These are phyloP conservation scores for Melanophora roralis DNA, from an alignment of 2,888 invertebrate genomes.

Conservation along the genomic window DNA sequence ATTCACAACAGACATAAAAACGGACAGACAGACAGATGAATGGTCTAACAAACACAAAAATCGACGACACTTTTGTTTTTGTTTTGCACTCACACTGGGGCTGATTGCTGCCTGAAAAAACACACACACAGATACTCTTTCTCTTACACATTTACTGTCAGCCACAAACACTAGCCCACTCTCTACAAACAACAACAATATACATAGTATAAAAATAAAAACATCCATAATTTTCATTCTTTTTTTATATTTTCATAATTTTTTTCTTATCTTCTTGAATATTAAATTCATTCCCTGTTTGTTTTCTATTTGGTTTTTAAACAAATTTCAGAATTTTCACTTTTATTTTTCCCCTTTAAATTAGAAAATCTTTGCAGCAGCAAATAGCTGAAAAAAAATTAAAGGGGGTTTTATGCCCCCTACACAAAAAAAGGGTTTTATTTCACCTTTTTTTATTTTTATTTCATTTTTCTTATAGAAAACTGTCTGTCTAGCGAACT, in stretches of 20 bases:
- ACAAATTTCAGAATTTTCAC: constrained; percentile 59
- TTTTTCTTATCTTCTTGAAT: no score
- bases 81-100: constrained; percentile 37
- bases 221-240: constrained; percentile 56
- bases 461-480: constrained; percentile 1
- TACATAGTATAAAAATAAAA: constrained; percentile 48
- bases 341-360: constrained; percentile 50
- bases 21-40: not conserved
- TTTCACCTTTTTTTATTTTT: constrained; percentile 30
- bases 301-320: constrained; percentile 37
- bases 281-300: constrained; percentile 42
- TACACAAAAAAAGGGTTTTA: constrained; percentile 42
- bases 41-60: constrained; percentile 41
- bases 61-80: constrained; percentile 18
- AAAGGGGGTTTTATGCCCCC: constrained; percentile 47
- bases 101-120: constrained; percentile 48
- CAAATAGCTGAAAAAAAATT: constrained; percentile 33
- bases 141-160: not conserved
- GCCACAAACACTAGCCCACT: constrained; percentile 36
- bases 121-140: constrained; percentile 2
- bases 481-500: constrained; percentile 37
- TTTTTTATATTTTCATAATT: constrained; percentile 49
- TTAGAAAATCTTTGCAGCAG: constrained; percentile 43
- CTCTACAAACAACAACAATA: constrained; percentile 29
- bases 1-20: constrained; percentile 28